phyloP scores from a whole-genome alignment of 2,888 invertebrate species.

The Agriopis aurantiaria region DNA sequence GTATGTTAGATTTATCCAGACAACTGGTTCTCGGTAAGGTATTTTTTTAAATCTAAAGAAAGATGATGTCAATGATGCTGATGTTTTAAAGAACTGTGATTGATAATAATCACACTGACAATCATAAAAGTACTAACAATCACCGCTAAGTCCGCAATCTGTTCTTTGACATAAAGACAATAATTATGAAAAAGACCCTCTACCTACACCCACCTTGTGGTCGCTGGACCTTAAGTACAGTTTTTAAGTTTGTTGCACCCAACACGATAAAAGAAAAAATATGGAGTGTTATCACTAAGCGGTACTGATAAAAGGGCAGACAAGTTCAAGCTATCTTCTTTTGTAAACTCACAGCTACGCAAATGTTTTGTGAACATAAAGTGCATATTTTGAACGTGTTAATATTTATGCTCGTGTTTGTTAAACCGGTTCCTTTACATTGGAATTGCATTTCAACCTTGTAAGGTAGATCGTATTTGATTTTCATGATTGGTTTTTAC shows the following conservation, averaged over 20 bases:
- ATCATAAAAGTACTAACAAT: not conserved
- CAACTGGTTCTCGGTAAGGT: too few species aligned
- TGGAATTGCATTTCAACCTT: constrained; percentile 5
- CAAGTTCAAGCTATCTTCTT: constrained; percentile 1
- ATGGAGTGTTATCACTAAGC: constrained; percentile 10
- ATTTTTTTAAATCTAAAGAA: too few species aligned
- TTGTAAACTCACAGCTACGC: not conserved
- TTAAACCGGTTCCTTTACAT: not conserved
- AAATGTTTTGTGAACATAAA: constrained; percentile 8
- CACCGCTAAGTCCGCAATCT: not conserved
- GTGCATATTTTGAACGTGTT: not conserved
- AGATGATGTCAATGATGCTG: too few species aligned
- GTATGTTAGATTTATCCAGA: too few species aligned
- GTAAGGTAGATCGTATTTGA: constrained; percentile 1
- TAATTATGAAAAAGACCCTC: constrained; percentile 4
- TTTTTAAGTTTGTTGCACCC: constrained; percentile 13
- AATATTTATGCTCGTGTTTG: not conserved
- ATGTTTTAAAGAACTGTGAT: not conserved
- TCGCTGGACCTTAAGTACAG: not conserved
- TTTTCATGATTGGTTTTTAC: not conserved
- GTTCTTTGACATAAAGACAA: constrained; percentile 2
- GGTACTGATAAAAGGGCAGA: constrained; percentile 15
- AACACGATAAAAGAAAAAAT: constrained; percentile 11
- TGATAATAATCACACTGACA: not conserved
- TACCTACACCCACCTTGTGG: not conserved